phyloP scores from a whole-genome alignment of 1,140 invertebrate genomes.

The Drosophila takahashii region DNA sequence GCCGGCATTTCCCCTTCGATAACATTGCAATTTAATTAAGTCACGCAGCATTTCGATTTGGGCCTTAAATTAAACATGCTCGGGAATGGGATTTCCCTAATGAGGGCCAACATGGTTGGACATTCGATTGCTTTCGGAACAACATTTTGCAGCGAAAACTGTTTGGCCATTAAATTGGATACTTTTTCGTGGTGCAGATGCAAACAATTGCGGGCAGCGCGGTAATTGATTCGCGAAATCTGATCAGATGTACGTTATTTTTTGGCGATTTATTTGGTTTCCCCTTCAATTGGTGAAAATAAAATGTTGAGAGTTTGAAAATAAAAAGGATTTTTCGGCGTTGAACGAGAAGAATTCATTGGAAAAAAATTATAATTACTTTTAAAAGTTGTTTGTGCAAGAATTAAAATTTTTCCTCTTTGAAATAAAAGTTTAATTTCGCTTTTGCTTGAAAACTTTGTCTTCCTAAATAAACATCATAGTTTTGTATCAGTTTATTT shows the following conservation, averaged over 20 bases:
- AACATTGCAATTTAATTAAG: slow-evolving; percentile 79
- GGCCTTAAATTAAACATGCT: slow-evolving; percentile 69
- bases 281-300: background rate
- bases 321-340: background rate
- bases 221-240: slow-evolving; percentile 32
- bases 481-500: no score
- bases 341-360: slow-evolving; percentile 1
- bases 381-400: background rate
- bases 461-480: no score
- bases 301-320: background rate
- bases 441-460: no score
- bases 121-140: slow-evolving; percentile 23
- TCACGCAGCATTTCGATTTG: slow-evolving; percentile 75
- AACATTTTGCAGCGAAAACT: background rate
- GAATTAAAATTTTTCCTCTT: background rate
- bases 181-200: slow-evolving; percentile 7
- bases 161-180: slow-evolving; percentile 13
- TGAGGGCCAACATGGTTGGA: slow-evolving; percentile 55
- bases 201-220: slow-evolving; percentile 23
- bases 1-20: slow-evolving; percentile 12
- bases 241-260: slow-evolving; percentile 13
- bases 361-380: background rate
- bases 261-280: background rate
- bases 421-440: no score
- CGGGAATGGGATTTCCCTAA: slow-evolving; percentile 48